Evolutionary conservation across 2,888 invertebrate species (phyloP).

Genomic region (Drosophila kanekoi): DNA sequence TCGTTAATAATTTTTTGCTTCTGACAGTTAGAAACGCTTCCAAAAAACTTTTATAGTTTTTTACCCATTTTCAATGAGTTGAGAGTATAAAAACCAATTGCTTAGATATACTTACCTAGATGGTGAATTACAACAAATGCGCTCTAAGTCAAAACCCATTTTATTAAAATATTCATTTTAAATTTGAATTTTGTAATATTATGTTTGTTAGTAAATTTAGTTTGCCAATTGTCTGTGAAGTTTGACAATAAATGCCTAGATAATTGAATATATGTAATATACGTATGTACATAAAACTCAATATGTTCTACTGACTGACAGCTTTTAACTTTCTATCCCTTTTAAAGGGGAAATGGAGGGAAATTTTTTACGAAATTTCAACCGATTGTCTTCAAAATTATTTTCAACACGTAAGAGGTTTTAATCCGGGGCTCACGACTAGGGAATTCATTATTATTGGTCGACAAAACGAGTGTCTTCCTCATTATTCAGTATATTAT

Average conservation of each 20-base stretch:
- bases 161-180: constrained; percentile 52
- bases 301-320: no score
- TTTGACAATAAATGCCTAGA: constrained; percentile 31
- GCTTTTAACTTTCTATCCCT: no score
- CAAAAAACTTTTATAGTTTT: not conserved
- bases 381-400: no score
- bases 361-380: no score
- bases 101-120: constrained; percentile 55
- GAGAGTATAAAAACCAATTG: not conserved
- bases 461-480: no score
- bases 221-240: not conserved
- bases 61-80: not conserved
- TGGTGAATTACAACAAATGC: constrained; percentile 45
- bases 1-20: not conserved
- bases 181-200: constrained; percentile 9
- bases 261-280: not conserved
- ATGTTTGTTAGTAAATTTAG: constrained; percentile 22
- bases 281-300: not conserved
- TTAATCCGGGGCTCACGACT: no score
- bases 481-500: no score
- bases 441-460: no score
- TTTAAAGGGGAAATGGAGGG: no score
- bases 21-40: no score
- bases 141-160: constrained; percentile 64
- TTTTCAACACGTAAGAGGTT: no score